Evolutionary conservation across 2,888 invertebrate genomes (phyloP), one percentile per base, ranked within the genome.

Genomic region (Listrodromus nycthemerus): DNA sequence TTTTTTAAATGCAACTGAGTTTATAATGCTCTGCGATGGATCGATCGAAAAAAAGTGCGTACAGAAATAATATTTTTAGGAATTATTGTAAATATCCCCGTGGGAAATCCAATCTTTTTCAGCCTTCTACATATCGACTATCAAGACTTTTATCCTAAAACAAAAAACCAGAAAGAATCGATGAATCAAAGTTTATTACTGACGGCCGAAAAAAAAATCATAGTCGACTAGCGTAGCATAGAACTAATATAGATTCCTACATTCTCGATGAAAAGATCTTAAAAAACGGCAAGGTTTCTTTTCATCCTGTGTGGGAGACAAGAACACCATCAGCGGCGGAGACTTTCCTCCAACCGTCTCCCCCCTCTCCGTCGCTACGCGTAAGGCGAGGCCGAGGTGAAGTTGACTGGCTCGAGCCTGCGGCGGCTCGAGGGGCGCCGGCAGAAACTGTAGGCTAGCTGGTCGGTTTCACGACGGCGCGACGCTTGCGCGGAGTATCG

Each of bases 401-500:
- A 81, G 61, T 66, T 82, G 77, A 70, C 79, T 82, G 80, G 63
- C 78, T 63, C 75, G 63, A 74, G 66, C 66, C 65, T 66, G 48
- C 70, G 61, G 77, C 75, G 67, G 65, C 73, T 48, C 81, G 65
- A 83, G 73, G 76, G 84, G 86, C 84, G 85, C 85, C 81, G 77
- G 82, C 87, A 83, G 85, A 85, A 82, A 81, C 80, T 84, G 84
- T 84, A 84, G 80, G 78, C 70, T 65, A 71, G n/a, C 21, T 55
- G 66, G 55, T 76, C 81, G 70, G 65, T 76, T 76, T 76, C 81
- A 76, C 65, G 69, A 8, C 48, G 69, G 41, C 52, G 5, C 41
- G 6, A 41, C 33, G 65, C 37, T 58, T 61, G 24, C 48, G 27
- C 41, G 33, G 30, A 30, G 66, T 65, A 52, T 33, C 41, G 52